These are phyloP conservation scores for Serranus cabrilla DNA, from an alignment of 2,797 vertebrate species.

Conservation along the genomic window DNA sequence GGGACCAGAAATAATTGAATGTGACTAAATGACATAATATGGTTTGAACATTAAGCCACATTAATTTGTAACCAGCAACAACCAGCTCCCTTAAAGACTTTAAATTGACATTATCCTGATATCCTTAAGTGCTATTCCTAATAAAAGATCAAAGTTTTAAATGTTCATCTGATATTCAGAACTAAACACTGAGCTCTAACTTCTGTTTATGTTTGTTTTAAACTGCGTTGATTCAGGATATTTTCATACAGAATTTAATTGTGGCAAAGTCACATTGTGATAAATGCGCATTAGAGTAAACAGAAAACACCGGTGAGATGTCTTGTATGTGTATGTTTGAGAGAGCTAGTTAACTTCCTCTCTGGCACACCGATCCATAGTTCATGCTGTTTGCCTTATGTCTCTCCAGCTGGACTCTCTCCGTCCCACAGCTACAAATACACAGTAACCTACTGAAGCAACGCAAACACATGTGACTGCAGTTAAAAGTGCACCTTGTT, in stretches of 20 bases:
- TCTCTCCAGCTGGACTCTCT: constrained; percentile 85
- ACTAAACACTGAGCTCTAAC: background rate
- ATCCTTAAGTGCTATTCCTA: background rate
- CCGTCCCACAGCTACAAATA: constrained; percentile 68
- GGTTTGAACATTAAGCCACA: background rate
- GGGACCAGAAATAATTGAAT: background rate
- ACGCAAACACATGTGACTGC: constrained; percentile 49
- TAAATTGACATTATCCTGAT: background rate
- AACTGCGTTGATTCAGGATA: background rate
- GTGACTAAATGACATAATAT: background rate
- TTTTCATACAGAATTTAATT: constrained; percentile 20
- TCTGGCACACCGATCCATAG: constrained; percentile 73
- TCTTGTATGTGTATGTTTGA: constrained; percentile 71
- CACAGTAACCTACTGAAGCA: constrained; percentile 64
- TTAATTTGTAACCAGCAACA: background rate
- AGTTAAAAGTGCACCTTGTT: constrained; percentile 36
- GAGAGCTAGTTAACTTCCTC: constrained; percentile 83
- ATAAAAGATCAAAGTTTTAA: background rate
- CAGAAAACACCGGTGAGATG: constrained; percentile 58
- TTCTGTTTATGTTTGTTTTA: background rate
- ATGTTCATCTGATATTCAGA: background rate
- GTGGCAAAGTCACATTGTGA: constrained; percentile 30
- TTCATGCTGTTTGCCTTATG: constrained; percentile 87
- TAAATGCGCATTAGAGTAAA: constrained; percentile 38
- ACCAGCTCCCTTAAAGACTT: background rate